These are phyloP conservation scores for Sminthurinus signatus DNA, from an alignment of 1,140 invertebrate species.

Conservation along the genomic window DNA sequence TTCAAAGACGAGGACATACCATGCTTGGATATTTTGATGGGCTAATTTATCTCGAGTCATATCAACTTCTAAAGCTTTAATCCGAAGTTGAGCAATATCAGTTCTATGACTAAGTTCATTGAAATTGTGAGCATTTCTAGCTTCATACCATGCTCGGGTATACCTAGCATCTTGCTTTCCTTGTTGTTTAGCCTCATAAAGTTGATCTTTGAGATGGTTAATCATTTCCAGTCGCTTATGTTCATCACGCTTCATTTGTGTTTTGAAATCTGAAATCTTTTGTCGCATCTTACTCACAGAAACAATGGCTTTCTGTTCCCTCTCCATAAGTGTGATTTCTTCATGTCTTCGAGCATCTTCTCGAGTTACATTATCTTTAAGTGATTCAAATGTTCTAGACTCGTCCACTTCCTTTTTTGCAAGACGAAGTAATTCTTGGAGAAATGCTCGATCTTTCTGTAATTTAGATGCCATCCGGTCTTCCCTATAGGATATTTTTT, in stretches of 20 bases:
- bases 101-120: slow-evolving; percentile 9
- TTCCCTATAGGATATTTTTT: slow-evolving; percentile 13
- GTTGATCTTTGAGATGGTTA: slow-evolving; percentile 26
- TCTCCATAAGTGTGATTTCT: slow-evolving; percentile 24
- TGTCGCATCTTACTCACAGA: slow-evolving; percentile 10
- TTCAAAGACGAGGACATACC: slow-evolving; percentile 17
- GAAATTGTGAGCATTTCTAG: slow-evolving; percentile 15
- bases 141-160: slow-evolving; percentile 18
- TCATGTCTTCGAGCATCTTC: slow-evolving; percentile 17
- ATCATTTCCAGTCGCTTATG: slow-evolving; percentile 24
- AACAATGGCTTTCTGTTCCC: slow-evolving; percentile 14
- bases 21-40: slow-evolving; percentile 24
- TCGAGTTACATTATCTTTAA: slow-evolving; percentile 8
- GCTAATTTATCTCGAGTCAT: slow-evolving; percentile 27
- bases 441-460: slow-evolving; percentile 22
- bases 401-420: slow-evolving; percentile 22
- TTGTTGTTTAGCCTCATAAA: slow-evolving; percentile 20
- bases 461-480: slow-evolving; percentile 24
- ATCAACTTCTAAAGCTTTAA: slow-evolving; percentile 24
- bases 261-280: slow-evolving; percentile 19
- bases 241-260: slow-evolving; percentile 17
- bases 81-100: slow-evolving; percentile 1
- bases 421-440: slow-evolving; percentile 17
- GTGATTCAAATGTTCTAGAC: slow-evolving; percentile 11
- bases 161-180: slow-evolving; percentile 23